These are phyloP conservation scores for Cantharis lateralis DNA, from an alignment of 2,888 invertebrate species.

Conservation along the genomic window DNA sequence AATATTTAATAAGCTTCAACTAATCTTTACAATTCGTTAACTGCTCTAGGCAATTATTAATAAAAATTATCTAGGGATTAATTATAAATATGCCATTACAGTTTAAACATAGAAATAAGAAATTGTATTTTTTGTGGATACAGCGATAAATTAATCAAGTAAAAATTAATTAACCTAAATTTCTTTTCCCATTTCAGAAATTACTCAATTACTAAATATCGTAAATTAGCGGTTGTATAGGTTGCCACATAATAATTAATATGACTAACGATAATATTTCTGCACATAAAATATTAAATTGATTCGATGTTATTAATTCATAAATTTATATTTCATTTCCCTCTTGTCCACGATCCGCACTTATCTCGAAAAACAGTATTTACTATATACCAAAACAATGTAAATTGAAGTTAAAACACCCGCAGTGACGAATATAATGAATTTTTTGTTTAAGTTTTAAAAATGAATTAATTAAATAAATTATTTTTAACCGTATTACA, in stretches of 20 bases:
- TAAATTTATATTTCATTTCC: neutral
- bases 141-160: neutral
- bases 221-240: neutral
- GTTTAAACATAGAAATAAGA: neutral
- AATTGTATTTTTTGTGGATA: no score
- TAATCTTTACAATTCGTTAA: conserved; percentile 6
- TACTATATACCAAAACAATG: neutral
- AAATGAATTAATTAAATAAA: neutral
- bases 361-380: neutral
- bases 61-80: neutral
- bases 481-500: no score
- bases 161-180: neutral
- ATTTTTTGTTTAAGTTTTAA: no score
- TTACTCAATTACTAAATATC: neutral
- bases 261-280: neutral
- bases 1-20: neutral
- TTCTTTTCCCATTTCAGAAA: neutral
- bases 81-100: neutral
- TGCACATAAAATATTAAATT: neutral
- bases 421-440: no score
- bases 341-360: neutral
- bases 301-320: neutral
- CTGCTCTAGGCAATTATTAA: neutral
- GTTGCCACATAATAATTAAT: neutral
- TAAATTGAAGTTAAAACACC: neutral